Percentiles rank a stretch among this genome's conserved stretches.
These are phyloP conservation scores for Protaetia brevitarsis DNA, from an alignment of 1,140 invertebrate genomes.

Conservation along the genomic window DNA sequence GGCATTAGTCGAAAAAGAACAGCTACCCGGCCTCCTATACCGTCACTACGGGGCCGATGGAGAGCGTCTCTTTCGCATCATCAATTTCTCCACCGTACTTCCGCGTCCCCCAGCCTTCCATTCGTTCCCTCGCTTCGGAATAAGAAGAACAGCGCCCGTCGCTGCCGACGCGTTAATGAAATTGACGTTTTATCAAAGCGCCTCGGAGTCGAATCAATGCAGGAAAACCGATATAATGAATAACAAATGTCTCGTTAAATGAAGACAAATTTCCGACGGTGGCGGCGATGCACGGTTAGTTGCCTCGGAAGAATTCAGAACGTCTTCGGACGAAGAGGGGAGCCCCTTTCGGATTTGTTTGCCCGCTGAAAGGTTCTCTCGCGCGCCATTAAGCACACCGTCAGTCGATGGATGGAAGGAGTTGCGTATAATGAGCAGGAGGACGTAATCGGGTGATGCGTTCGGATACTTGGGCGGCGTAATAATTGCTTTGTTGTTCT, in stretches of 20 bases:
- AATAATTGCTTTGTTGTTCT: too few relatives aligned
- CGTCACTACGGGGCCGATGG: neutral
- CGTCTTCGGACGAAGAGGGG: neutral
- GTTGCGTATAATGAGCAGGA: neutral
- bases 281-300: neutral
- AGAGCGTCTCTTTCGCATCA: constrained; percentile 11
- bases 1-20: constrained; percentile 11
- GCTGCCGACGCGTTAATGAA: neutral
- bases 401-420: neutral
- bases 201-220: constrained; percentile 2
- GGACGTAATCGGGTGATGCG: neutral
- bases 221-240: constrained; percentile 16
- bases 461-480: too few relatives aligned
- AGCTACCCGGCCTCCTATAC: neutral
- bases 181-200: constrained; percentile 15
- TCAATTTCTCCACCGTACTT: too few relatives aligned
- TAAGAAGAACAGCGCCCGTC: too few relatives aligned
- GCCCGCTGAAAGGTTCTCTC: neutral
- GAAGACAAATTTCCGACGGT: constrained; percentile 1
- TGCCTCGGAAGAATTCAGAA: constrained; percentile 3
- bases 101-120: too few relatives aligned
- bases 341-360: constrained; percentile 5
- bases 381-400: neutral
- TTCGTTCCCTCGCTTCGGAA: too few relatives aligned
- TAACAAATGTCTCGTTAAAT: constrained; percentile 16